Evolutionary conservation across 2,113 vertebrate genomes (phyloP).

Genomic region (Pavo muticus): DNA sequence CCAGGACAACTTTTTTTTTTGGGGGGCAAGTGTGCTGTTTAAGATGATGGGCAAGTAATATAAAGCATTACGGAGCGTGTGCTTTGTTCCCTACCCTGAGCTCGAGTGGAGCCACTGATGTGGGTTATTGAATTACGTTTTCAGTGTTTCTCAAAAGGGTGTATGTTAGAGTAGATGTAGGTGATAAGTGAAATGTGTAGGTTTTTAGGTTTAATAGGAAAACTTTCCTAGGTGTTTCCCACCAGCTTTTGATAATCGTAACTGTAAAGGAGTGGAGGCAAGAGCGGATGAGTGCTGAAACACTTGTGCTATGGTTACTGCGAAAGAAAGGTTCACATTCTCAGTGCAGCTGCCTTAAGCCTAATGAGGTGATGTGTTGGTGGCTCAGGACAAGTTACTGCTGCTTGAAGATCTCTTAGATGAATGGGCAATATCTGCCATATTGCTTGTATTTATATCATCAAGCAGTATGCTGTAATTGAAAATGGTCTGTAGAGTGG

Average conservation of each 20-base stretch:
- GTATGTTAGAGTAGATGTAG: background rate
- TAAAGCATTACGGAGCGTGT: background rate
- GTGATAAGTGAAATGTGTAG: background rate
- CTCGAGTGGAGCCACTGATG: background rate
- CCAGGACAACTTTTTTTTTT: background rate
- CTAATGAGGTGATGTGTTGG: background rate
- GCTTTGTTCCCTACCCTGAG: background rate
- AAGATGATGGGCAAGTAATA: background rate
- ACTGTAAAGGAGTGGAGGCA: background rate
- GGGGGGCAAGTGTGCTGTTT: constrained; percentile 10
- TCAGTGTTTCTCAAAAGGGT: background rate
- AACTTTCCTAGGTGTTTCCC: background rate
- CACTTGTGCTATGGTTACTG: background rate
- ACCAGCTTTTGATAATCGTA: background rate
- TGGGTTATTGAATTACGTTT: background rate
- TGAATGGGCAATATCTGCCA: background rate
- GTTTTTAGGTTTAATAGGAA: background rate
- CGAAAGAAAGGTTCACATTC: background rate
- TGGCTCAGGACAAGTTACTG: background rate
- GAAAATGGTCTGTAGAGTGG: background rate
- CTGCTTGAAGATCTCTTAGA: background rate
- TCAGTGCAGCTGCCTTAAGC: background rate
- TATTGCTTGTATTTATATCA: background rate
- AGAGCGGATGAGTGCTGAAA: background rate
- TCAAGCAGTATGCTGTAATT: background rate